Conservation (phyloP, 2,888 invertebrate species). For the Eupsilia transversa region DNA sequence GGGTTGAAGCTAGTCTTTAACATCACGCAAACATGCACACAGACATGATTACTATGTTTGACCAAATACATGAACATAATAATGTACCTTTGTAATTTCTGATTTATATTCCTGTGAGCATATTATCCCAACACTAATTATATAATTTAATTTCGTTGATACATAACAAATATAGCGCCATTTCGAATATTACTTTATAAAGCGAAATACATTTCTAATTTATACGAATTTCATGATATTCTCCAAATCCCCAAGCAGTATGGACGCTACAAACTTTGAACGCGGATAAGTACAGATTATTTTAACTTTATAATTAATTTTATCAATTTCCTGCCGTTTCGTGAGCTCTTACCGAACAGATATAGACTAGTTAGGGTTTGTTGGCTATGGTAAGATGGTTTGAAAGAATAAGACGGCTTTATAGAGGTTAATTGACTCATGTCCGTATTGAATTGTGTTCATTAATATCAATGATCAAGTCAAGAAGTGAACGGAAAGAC, state of each 20-base stretch:
- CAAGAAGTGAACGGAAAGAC: too few species aligned
- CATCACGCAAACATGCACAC: background rate
- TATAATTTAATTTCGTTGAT: background rate
- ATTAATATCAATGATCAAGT: too few species aligned
- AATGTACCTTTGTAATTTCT: background rate
- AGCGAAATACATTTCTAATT: slow-evolving; percentile 4
- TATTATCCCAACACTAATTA: background rate
- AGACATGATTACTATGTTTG: background rate
- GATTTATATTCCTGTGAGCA: background rate
- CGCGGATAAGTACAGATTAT: slow-evolving; percentile 31
- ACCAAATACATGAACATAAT: background rate
- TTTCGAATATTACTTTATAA: slow-evolving; percentile 2
- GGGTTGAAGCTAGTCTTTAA: too few species aligned
- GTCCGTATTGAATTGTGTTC: too few species aligned
- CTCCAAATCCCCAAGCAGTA: slow-evolving; percentile 27
- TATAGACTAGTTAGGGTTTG: background rate
- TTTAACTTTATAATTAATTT: slow-evolving; percentile 48
- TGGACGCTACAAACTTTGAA: slow-evolving; percentile 32
- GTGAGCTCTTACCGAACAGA: slow-evolving; percentile 3
- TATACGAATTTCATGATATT: slow-evolving; percentile 16
- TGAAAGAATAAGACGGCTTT: too few species aligned
- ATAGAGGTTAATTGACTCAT: background rate
- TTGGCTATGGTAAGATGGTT: too few species aligned
- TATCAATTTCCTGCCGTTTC: slow-evolving; percentile 32
- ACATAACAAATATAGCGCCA: background rate